phyloP scores from a whole-genome alignment of 2,113 vertebrate species.

The Proterorhinus semilunaris region DNA sequence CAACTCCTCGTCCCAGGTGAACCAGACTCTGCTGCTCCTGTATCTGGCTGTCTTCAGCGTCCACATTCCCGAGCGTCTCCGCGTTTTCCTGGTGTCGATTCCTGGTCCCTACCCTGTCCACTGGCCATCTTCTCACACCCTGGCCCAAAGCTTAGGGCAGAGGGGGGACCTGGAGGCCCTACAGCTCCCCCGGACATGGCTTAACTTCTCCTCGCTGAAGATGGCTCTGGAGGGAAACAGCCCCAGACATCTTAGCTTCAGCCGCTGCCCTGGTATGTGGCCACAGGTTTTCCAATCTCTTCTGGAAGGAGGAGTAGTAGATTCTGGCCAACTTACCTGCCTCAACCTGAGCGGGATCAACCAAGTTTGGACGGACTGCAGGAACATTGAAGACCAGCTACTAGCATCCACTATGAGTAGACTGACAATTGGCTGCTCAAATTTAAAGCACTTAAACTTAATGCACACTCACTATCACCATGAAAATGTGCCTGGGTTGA shows the following conservation, averaged over 20 bases:
- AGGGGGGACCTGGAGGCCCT: slow-evolving; percentile 86
- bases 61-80: slow-evolving; percentile 87
- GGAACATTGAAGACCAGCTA: slow-evolving; percentile 86
- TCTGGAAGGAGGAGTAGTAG: slow-evolving; percentile 79
- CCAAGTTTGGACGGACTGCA: slow-evolving; percentile 81
- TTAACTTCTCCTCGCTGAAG: slow-evolving; percentile 84
- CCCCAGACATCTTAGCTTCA: slow-evolving; percentile 92
- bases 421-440: slow-evolving; percentile 80
- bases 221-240: slow-evolving; percentile 86
- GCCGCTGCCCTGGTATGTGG: slow-evolving; percentile 84
- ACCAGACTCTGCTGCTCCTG: slow-evolving; percentile 92
- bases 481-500: slow-evolving; percentile 69
- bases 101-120: slow-evolving; percentile 87
- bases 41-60: slow-evolving; percentile 94
- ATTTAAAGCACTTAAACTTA: slow-evolving; percentile 88
- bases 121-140: slow-evolving; percentile 81
- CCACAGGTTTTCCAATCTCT: slow-evolving; percentile 85
- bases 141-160: slow-evolving; percentile 87
- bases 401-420: slow-evolving; percentile 81
- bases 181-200: slow-evolving; percentile 91
- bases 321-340: slow-evolving; percentile 83
- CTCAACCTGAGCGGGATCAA: slow-evolving; percentile 91
- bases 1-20: slow-evolving; percentile 67
- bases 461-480: slow-evolving; percentile 92
- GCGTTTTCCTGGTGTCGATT: slow-evolving; percentile 89